phyloP scores from a whole-genome alignment of 2,888 invertebrate genomes.

The Deilephila porcellus region DNA sequence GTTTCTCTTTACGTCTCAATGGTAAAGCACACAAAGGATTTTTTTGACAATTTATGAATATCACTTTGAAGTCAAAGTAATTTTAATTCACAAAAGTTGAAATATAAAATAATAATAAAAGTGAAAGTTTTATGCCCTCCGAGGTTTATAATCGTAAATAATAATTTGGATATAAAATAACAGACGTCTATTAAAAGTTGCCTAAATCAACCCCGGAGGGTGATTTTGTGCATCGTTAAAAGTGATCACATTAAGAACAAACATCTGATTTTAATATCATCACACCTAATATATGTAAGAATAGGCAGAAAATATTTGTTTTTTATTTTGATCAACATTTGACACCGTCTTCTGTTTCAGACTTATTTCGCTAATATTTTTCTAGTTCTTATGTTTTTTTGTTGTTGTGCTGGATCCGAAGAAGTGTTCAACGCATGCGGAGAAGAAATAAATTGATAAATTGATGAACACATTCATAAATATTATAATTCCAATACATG shows the following conservation, averaged over 20 bases:
- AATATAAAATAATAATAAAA: constrained; percentile 22
- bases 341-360: too few species aligned
- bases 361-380: too few species aligned
- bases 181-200: constrained; percentile 42
- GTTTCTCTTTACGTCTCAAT: not conserved
- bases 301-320: too few species aligned
- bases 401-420: too few species aligned
- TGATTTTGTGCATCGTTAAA: not conserved
- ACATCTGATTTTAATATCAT: not conserved
- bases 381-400: too few species aligned
- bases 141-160: constrained; percentile 11
- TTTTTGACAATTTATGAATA: constrained; percentile 1
- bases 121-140: constrained; percentile 9
- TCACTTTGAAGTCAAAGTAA: constrained; percentile 8
- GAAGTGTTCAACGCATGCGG: too few species aligned
- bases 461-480: too few species aligned
- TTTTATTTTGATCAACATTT: too few species aligned
- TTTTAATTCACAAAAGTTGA: not conserved
- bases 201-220: constrained; percentile 34
- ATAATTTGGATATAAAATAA: constrained; percentile 28
- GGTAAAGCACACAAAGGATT: not conserved
- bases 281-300: too few species aligned
- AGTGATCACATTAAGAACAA: not conserved
- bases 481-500: too few species aligned
- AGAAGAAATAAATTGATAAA: too few species aligned